These are phyloP conservation scores for Nipponia nippon DNA, from an alignment of 2,113 vertebrate genomes.

Conservation along the genomic window DNA sequence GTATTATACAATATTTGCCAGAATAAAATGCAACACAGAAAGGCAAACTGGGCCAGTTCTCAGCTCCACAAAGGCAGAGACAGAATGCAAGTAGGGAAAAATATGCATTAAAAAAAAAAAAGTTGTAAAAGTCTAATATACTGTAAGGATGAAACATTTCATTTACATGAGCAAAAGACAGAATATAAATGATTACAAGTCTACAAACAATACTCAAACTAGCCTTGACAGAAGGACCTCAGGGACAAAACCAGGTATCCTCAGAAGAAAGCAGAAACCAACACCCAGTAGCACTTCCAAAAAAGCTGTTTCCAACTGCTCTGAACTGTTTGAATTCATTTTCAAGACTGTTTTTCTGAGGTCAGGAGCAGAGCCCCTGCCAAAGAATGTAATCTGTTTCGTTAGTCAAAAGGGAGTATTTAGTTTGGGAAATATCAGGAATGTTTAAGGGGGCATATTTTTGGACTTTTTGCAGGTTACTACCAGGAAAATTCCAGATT, in stretches of 20 bases:
- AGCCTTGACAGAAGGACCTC: not conserved
- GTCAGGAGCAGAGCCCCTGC: not conserved
- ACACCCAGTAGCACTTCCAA: not conserved
- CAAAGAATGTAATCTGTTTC: slow-evolving; percentile 21
- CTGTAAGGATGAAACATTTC: not conserved
- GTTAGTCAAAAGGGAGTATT: not conserved
- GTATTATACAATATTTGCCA: not conserved
- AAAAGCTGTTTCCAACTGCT: not conserved
- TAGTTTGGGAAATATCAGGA: not conserved
- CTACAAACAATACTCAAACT: not conserved
- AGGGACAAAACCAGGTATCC: not conserved
- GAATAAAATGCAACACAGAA: not conserved
- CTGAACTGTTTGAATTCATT: not conserved
- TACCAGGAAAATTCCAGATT: not conserved
- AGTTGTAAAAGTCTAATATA: not conserved
- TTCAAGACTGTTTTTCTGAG: slow-evolving; percentile 11
- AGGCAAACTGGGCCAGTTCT: not conserved
- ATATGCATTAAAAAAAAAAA: not conserved
- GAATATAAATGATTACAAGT: not conserved
- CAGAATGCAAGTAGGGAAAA: not conserved
- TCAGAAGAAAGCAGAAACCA: not conserved
- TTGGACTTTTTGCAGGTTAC: not conserved
- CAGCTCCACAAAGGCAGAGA: not conserved
- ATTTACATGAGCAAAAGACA: not conserved
- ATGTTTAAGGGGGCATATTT: not conserved